Evolutionary conservation across 2,113 vertebrate genomes (phyloP), one percentile per base, ranked within the genome.

Genomic region (Chascanopsetta lugubris): DNA sequence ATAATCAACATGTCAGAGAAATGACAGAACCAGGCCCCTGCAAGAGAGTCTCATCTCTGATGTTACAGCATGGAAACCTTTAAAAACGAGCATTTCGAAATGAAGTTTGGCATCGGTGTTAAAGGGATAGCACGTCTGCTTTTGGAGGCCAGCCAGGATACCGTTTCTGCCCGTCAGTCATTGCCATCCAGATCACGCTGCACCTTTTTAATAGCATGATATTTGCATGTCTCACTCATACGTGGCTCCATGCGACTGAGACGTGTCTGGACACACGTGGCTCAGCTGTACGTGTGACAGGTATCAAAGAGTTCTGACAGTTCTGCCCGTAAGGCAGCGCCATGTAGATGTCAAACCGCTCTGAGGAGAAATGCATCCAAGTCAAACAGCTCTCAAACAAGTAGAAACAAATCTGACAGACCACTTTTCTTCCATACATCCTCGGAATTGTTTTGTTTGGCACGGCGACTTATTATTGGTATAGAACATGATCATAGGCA

Each of bases 171-270:
- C 13, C 32, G 10, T 4, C 32, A 34, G 32, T 9, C 32, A 34
- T 4, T 13, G 27, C 27, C 27, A 29, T 29, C 4, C 27, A 4
- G 27, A 29, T 10, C 34, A 38, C 6, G 34, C 15, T 38, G n/a
- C n/a, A n/a, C n/a, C n/a, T n/a, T n/a, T n/a, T n/a, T 30, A 30
- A 30, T 8, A 8, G 5, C 8, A 30, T 5, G 5, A 36, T 25
- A 24, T 67, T 1, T 77, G 13, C 49, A 43, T 34, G 9, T 62
- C 46, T 29, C 22, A 34, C 61, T 61, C 48, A 0, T 27, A 22
- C 45, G 24, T 8, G 50, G 27, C 22, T 65, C n/a, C 8, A 2
- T 21, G 18, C 17, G 50, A 43, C 13, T 11, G 17, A 17, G 10
- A n/a, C 58, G 15, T 36, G 50, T 30, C 8, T 17, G 9, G 27